Evolutionary conservation across 2,797 vertebrate genomes (phyloP), one percentile per base, ranked within the genome.

Genomic region (Spea hammondii): DNA sequence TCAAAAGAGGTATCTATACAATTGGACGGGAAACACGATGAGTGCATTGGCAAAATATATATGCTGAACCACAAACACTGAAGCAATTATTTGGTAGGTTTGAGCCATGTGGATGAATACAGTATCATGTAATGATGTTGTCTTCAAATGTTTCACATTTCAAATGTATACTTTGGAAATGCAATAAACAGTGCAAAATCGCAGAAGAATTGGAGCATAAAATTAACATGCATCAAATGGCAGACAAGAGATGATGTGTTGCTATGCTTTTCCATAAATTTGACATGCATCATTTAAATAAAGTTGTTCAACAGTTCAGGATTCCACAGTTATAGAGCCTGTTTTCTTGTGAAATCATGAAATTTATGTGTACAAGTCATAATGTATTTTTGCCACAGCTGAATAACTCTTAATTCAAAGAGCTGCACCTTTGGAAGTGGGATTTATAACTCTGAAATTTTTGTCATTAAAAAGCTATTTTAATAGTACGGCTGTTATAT

Each of bases 211-310:
- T 84, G 82, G 76, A 87, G 83, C 87, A 84, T 86, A 84, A 89
- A 89, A 86, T 86, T 85, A 90, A 87, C 86, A 85, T 84, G 77
- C 78, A 85, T 84, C 84, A 84, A 87, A 83, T 84, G 77, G 84
- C 84, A 83, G 77, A 72, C 74, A 77, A 54, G 76, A 85, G 79
- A 86, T 86, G 82, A 88, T 87, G 82, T 80, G 80, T 83, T 85
- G 83, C 85, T 85, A 83, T 65, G 70, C 14, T 86, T 54, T 86
- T 86, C 84, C 82, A 86, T 84, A 88, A 88, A 82, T 45, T 85
- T 81, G 85, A 69, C 78, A 87, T 85, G 73, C 76, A 83, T 87
- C 85, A 88, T 89, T 86, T 84, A 86, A 84, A 85, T 79, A 11
- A 81, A 78, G 51, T 75, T 77, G 69, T 79, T 86, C 65, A 83